Evolutionary conservation across 2,888 invertebrate genomes (phyloP), one percentile per base, ranked within the genome.

Genomic region (Smittia sp.): DNA sequence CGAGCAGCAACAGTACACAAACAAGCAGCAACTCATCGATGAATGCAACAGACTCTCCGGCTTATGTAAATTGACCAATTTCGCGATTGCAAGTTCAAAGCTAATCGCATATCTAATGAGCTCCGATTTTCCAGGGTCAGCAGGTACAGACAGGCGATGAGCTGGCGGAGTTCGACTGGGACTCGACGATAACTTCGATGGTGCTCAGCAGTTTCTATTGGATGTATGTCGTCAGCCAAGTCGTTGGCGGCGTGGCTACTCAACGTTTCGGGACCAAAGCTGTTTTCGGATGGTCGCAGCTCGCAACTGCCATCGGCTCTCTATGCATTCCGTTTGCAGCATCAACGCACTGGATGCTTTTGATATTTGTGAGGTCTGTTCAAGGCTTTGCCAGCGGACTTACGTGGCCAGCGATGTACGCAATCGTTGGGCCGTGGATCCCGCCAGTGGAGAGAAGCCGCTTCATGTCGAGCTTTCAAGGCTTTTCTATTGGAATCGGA

Each of bases 341-440:
- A 6, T 85, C 85, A 75, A 80, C 86, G 46, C 89, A 89, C 80
- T 89, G 86, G 76, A 83, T 84, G 1, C 80, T 85, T 13, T 85
- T 90, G 75, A 88, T 90, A 74, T 80, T 84, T 7, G 80, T 90
- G 65, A 83, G 90, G 65, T 88, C 87, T 75, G 83, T 89, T 75
- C 90, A 90, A 80, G 90, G 90, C 63, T 85, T 89, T 75, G 89
- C 89, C 11, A 89, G 89, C 77, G 90, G 90, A 27, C 79, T 90
- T 74, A 90, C 90, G 11, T 90, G 90, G 90, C 90, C 90, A 13
- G 89, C 90, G 0, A 90, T 90, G 90, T 90, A 89, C 78, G 89
- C 89, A 0, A 83, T 89, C 74, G 90, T 90, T 27, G 89, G 89
- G 1, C 87, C 86, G 77, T 90, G 90, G 90, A 90, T 90, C 75